Evolutionary conservation across 2,113 vertebrate species (phyloP).

Genomic region (Catharus fuscescens): DNA sequence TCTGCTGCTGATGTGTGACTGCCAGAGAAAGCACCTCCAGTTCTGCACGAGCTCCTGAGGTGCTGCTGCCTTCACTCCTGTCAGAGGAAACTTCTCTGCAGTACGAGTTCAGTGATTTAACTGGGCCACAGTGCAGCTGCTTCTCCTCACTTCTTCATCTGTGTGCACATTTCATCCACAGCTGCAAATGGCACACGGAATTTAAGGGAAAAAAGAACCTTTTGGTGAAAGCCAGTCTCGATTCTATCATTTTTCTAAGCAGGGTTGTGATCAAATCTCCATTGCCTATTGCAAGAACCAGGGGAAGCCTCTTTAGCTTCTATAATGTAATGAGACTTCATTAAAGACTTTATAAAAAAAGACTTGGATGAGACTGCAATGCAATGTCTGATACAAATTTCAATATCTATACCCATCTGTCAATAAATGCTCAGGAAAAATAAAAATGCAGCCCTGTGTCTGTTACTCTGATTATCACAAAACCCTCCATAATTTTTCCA

Average conservation of each 20-base stretch:
- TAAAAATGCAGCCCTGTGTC: not conserved
- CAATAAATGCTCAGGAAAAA: not conserved
- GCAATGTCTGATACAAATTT: not conserved
- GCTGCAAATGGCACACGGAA: not conserved
- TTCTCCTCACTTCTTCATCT: slow-evolving; percentile 14
- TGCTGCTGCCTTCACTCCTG: not conserved
- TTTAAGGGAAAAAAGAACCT: not conserved
- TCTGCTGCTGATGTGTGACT: not conserved
- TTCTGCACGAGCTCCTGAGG: not conserved
- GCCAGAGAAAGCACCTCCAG: not conserved
- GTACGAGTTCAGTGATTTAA: not conserved
- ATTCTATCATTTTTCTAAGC: not conserved
- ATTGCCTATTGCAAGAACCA: not conserved
- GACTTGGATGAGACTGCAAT: not conserved
- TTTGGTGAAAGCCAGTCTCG: not conserved
- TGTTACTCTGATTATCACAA: not conserved
- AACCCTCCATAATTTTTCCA: not conserved
- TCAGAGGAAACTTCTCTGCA: not conserved
- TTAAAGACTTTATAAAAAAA: not conserved
- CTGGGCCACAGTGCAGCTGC: slow-evolving; percentile 33
- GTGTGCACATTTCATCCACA: not conserved
- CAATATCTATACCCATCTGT: not conserved
- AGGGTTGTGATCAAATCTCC: not conserved
- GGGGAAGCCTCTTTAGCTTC: not conserved
- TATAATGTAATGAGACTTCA: not conserved